Base-by-base conservation (phyloP, 1,140 invertebrate genomes). In the Panagrolaimus sp. region DNA sequence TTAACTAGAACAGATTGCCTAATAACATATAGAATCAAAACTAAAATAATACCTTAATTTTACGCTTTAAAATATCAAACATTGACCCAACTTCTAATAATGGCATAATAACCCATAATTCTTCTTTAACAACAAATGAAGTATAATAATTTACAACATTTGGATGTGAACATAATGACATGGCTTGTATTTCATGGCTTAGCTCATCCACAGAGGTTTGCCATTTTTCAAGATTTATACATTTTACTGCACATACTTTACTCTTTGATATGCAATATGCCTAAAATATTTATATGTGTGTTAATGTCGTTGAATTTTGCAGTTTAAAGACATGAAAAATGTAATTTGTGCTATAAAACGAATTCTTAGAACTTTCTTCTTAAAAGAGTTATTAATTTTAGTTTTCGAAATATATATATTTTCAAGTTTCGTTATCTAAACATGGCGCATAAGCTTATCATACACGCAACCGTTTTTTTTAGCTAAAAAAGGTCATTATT, bases 121-220 rank as follows among this genome's bases (percentile, higher is more conserved):
- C 95, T 83, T 98, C 94, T 25, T 16, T 63, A 25, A 57, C 63
- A 61, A 86, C 84, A 87, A 98, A 98, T 71, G 92, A 96, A 46
- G 95, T 97, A 84, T 96, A 92, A 85, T 98, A 98, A 42, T 91
- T 70, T n/a, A 98, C 95, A n/a, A 98, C 94, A 87, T 99, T 99
- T 84, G 97, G 93, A 86, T 98, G 94, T 83, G 94, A 92, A 84
- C 95, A 98, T 67, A 92, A 93, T 62, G 92, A 94, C 95, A 98
- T 98, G 0, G 93, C 95, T 63, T 82, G 75, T 42, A 83, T 72
- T 62, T 82, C 81, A 47, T 82, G 82, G n/a, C 90, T 81, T 38
- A 91, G 83, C 85, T 98, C 95, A 82, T 98, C 95, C 89, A 99
- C 96, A 68, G 92, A 96, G 5, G 95, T 98, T 84, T 98, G 98